These are phyloP conservation scores for Phrynocephalus vlangalii DNA, from an alignment of 2,797 vertebrate genomes.

Conservation along the genomic window DNA sequence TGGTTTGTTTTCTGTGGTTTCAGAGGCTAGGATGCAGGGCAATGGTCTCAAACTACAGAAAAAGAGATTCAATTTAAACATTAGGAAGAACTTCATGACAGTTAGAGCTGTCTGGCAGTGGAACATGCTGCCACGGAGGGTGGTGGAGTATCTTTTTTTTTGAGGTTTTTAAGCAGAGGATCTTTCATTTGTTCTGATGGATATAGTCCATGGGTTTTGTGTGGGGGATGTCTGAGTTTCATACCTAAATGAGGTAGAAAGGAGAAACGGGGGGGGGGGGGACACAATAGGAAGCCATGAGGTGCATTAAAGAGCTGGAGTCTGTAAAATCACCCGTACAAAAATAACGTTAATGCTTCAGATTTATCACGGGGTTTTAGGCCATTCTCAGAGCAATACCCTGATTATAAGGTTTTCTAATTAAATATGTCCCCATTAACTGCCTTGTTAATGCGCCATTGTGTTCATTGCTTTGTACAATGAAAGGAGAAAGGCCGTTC, in stretches of 20 bases:
- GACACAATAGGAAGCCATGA: not conserved
- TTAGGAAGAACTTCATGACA: too few species aligned
- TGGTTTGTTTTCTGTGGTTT: too few species aligned
- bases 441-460: constrained; percentile 14
- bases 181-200: too few species aligned
- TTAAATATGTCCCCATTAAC: constrained; percentile 23
- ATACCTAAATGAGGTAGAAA: not conserved
- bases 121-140: too few species aligned
- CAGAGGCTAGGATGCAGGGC: too few species aligned
- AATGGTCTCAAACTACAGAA: too few species aligned
- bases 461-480: constrained; percentile 36
- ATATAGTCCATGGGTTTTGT: too few species aligned
- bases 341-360: constrained; percentile 1
- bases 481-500: constrained; percentile 25
- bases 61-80: too few species aligned
- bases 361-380: constrained; percentile 19
- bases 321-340: not conserved
- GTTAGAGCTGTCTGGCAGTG: too few species aligned
- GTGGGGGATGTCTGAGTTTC: not conserved
- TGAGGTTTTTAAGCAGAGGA: too few species aligned
- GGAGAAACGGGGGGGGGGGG: not conserved
- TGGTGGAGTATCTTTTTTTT: too few species aligned
- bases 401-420: constrained; percentile 21
- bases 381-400: constrained; percentile 21
- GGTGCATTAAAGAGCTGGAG: not conserved